Evolutionary conservation across 2,888 invertebrate species (phyloP).

Genomic region (Anagyrus pseudococci): DNA sequence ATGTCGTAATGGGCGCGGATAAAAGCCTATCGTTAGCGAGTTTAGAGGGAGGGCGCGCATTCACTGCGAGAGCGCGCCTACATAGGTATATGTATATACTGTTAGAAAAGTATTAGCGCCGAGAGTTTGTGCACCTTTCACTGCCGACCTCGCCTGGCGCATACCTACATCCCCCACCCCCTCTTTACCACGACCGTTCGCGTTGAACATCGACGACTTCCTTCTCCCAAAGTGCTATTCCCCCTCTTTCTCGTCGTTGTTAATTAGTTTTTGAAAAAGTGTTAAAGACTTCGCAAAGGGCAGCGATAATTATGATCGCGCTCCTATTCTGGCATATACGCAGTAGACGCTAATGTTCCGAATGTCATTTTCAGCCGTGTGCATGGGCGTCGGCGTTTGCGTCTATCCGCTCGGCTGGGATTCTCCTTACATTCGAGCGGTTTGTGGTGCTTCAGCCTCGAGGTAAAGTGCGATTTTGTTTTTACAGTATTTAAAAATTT

Average conservation of each 20-base stretch:
- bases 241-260: too few species aligned
- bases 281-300: too few species aligned
- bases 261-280: too few species aligned
- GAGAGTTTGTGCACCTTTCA: slow-evolving; percentile 55
- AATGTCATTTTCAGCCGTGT: slow-evolving; percentile 72
- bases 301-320: too few species aligned
- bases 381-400: slow-evolving; percentile 86
- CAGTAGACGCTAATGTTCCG: not conserved
- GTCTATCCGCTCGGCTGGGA: slow-evolving; percentile 94
- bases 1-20: too few species aligned
- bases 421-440: slow-evolving; percentile 79
- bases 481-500: not conserved
- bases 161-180: slow-evolving; percentile 28
- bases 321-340: too few species aligned
- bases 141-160: slow-evolving; percentile 47
- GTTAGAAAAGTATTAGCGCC: slow-evolving; percentile 39
- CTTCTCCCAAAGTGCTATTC: not conserved
- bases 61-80: too few species aligned
- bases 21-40: too few species aligned
- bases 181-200: not conserved
- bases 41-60: too few species aligned
- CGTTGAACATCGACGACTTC: slow-evolving; percentile 10
- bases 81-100: slow-evolving; percentile 26
- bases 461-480: too few species aligned
- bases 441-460: slow-evolving; percentile 85